A percentile compares a stretch with the other conserved stretches of the same genome.
phyloP scores from a whole-genome alignment of 2,113 vertebrate species.

The Lycocorax pyrrhopterus region DNA sequence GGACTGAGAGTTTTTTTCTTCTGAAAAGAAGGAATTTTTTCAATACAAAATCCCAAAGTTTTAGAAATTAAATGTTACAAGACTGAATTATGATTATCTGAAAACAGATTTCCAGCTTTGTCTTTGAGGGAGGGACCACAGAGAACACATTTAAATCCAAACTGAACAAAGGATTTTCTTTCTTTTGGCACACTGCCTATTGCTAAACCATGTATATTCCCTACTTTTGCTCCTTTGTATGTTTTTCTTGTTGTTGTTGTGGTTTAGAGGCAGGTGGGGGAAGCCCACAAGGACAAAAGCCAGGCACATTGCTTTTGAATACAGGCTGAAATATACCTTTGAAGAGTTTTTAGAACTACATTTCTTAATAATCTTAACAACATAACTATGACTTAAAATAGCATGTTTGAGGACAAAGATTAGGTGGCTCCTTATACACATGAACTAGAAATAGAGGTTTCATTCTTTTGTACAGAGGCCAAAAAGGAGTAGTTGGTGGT shows the following conservation, averaged over 20 bases:
- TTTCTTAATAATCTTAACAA: background rate
- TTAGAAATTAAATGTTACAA: background rate
- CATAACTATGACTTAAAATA: background rate
- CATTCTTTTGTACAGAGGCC: background rate
- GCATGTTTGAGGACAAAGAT: background rate
- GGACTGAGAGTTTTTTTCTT: background rate
- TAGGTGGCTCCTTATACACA: background rate
- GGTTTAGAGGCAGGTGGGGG: background rate
- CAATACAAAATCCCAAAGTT: background rate
- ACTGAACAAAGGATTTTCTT: background rate
- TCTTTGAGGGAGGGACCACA: background rate
- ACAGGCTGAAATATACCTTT: background rate
- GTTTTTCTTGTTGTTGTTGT: background rate
- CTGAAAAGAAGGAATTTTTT: background rate
- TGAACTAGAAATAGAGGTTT: background rate
- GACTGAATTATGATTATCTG: background rate
- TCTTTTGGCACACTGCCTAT: background rate
- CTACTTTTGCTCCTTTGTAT: background rate
- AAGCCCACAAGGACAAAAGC: background rate
- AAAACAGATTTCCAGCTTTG: background rate
- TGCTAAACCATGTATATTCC: background rate
- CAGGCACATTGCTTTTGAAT: background rate
- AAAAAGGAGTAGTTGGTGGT: background rate
- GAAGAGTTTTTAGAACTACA: background rate
- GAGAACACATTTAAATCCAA: background rate